These are phyloP conservation scores for Aethina tumida DNA, from an alignment of 1,140 invertebrate species.

Conservation along the genomic window DNA sequence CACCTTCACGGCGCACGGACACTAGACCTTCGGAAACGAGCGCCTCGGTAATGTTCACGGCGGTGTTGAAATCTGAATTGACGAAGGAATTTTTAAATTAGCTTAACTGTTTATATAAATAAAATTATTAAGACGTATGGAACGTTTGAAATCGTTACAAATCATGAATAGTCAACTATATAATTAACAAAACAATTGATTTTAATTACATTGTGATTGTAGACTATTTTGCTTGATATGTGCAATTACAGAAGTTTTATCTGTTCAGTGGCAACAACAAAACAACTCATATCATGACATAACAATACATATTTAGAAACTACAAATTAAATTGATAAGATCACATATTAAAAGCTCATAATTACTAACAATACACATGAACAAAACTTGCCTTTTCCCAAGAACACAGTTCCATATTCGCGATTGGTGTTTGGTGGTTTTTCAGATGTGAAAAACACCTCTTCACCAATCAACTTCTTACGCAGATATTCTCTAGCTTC, in stretches of 20 bases:
- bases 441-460: conserved; percentile 69
- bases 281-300: no score
- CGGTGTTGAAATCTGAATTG: conserved; percentile 50
- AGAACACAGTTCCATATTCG: conserved; percentile 81
- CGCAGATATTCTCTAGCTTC: conserved; percentile 90
- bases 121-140: conserved; percentile 1
- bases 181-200: neutral
- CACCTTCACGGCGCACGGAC: conserved; percentile 67
- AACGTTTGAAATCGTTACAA: neutral
- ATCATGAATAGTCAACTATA: neutral
- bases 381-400: conserved; percentile 58
- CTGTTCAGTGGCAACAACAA: no score
- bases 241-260: no score
- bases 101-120: neutral
- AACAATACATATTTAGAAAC: no score
- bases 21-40: conserved; percentile 82
- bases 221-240: no score
- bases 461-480: conserved; percentile 84
- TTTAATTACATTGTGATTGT: no score
- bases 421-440: conserved; percentile 63
- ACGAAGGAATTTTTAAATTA: conserved; percentile 9
- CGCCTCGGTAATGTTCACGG: conserved; percentile 80
- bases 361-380: neutral
- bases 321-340: no score
- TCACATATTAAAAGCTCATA: no score